Conservation (phyloP, 2,797 vertebrate species). For the Malacoraja senta region DNA sequence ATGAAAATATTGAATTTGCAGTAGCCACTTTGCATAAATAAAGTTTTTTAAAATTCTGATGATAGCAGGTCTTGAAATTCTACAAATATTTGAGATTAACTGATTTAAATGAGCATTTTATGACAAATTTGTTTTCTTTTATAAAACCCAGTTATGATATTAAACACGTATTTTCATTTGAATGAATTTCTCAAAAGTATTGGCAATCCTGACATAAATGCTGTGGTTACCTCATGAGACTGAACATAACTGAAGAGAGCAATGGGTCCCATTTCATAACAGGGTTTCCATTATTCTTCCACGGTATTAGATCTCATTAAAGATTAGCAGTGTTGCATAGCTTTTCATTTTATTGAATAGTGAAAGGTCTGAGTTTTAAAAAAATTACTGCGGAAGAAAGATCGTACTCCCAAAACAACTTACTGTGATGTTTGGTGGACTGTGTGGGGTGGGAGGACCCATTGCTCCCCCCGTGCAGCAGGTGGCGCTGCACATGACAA, state of each 20-base stretch:
- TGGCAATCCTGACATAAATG: not conserved
- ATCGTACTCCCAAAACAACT: not conserved
- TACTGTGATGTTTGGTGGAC: too few relatives aligned
- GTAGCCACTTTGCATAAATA: not conserved
- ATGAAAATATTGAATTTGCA: slow-evolving; percentile 31
- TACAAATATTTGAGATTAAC: not conserved
- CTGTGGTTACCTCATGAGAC: not conserved
- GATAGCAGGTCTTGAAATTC: not conserved
- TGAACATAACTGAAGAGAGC: not conserved
- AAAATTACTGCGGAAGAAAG: not conserved
- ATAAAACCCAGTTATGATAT: not conserved
- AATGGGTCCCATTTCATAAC: not conserved
- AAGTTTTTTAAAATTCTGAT: not conserved
- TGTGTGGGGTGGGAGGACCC: too few relatives aligned
- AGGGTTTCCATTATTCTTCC: not conserved
- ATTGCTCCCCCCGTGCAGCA: too few relatives aligned
- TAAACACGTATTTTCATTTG: not conserved
- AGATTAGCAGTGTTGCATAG: not conserved
- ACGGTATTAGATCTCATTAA: not conserved
- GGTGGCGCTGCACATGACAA: too few relatives aligned
- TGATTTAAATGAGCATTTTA: not conserved
- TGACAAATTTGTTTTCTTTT: not conserved
- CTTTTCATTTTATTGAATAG: not conserved
- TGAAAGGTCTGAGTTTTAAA: not conserved
- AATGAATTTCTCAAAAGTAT: not conserved